A percentile compares a stretch with the other conserved stretches of the same genome.
These are phyloP conservation scores for Rugalucina vietnamica DNA, from an alignment of 2,888 invertebrate species.

Conservation along the genomic window DNA sequence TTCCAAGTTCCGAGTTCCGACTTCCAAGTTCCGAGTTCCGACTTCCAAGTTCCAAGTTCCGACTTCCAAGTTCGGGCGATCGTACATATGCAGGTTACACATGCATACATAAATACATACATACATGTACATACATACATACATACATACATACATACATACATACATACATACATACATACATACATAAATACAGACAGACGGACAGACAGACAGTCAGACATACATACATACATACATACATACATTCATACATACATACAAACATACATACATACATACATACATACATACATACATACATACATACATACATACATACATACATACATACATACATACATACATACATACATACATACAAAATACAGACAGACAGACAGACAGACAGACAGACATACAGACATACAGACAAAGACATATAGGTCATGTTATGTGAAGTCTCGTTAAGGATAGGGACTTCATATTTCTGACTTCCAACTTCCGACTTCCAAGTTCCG, in stretches of 20 bases:
- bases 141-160: conserved; percentile 8
- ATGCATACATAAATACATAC: not conserved
- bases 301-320: not conserved
- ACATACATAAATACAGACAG: conserved; percentile 10
- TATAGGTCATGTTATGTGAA: too few relatives aligned
- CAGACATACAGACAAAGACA: not conserved
- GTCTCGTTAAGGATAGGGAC: too few relatives aligned
- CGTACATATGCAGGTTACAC: not conserved
- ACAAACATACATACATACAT: not conserved
- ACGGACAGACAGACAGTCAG: not conserved
- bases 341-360: conserved; percentile 1
- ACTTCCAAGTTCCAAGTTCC: too few relatives aligned
- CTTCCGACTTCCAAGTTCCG: too few relatives aligned
- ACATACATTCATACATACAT: not conserved
- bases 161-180: conserved; percentile 6
- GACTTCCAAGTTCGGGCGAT: too few relatives aligned
- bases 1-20: too few relatives aligned
- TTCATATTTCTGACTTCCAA: too few relatives aligned
- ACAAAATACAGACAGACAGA: not conserved
- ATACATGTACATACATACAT: not conserved
- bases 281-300: not conserved
- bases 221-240: not conserved
- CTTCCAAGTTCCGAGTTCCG: too few relatives aligned
- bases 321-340: not conserved
- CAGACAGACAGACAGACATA: not conserved